phyloP scores from a whole-genome alignment of 1,140 invertebrate genomes.

The Drosophila saltans region DNA sequence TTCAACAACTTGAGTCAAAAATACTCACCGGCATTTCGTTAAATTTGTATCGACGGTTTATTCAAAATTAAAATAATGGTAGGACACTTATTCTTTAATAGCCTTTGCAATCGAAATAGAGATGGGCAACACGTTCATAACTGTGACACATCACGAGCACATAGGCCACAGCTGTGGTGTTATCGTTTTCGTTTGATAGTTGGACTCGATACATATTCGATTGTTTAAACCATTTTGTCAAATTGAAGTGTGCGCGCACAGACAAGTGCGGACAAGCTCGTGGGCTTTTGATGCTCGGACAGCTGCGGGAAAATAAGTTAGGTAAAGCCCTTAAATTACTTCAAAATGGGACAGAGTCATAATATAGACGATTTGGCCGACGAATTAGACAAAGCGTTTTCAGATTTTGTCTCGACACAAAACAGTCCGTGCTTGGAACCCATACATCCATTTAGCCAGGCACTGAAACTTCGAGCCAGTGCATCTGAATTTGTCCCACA shows the following conservation, averaged over 20 bases:
- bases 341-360: slow-evolving; percentile 19
- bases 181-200: not conserved
- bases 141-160: not conserved
- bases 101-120: slow-evolving; percentile 4
- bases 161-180: not conserved
- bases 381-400: not conserved
- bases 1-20: not conserved
- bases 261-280: not conserved
- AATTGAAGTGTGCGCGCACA: slow-evolving; percentile 5
- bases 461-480: slow-evolving; percentile 25
- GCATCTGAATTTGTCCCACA: slow-evolving; percentile 41
- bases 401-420: slow-evolving; percentile 7
- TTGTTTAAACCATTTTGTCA: not conserved
- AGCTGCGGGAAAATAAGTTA: too few species aligned
- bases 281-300: not conserved
- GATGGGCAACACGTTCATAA: not conserved
- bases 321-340: not conserved
- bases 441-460: not conserved
- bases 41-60: not conserved
- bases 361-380: slow-evolving; percentile 11
- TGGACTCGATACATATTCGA: not conserved
- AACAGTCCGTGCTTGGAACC: slow-evolving; percentile 18
- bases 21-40: slow-evolving; percentile 55
- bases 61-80: not conserved
- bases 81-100: not conserved